Base-by-base conservation (phyloP, 2,113 vertebrate species). In the Tachysurus fulvidraco region DNA sequence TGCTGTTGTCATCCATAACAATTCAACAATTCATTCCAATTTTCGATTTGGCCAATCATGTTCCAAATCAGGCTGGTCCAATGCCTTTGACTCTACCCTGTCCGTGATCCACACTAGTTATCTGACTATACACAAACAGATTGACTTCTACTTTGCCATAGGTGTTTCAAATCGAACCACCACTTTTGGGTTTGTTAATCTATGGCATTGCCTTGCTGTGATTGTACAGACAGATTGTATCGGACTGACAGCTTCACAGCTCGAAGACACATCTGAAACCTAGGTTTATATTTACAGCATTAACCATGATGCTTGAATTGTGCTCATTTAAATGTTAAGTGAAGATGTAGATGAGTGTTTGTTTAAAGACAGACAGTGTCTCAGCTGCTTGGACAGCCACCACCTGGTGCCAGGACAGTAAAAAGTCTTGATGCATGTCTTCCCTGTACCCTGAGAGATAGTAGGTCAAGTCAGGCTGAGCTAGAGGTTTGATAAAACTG, bases 351-450 rank as follows among this genome's bases (percentile, higher is more conserved):
- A 5, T 30, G 28, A 30, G 10, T 21, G 41, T 69, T 36, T 69
- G 41, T 77, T 28, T 78, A 8, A 78, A 79, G 52, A 36, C 16
- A 55, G 52, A 30, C 76, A 55, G n/a, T 55, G 77, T 8, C 16
- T 57, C 76, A 78, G 25, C 77, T 19, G 52, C 25, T 52, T 50
- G 23, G 44, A 57, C 16, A 79, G n/a, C 52, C 28, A 79, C 77
- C 77, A 79, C 16, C 52, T 79, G 52, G 77, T 79, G 52, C 52
- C 77, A 36, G 11, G 77, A 57, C 77, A 79, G 77, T 16, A 52
- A 79, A 55, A 55, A 28, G 52, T 21, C n/a, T 10, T 6, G 77
- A 57, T 36, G 8, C 3, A 79, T 30, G 77, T 79, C n/a, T 36
- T 30, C n/a, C n/a, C 52, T 30, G 52, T 79, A 57, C n/a, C 52